Conservation (phyloP, 2,113 vertebrate species). For the Crotalus tigris region DNA sequence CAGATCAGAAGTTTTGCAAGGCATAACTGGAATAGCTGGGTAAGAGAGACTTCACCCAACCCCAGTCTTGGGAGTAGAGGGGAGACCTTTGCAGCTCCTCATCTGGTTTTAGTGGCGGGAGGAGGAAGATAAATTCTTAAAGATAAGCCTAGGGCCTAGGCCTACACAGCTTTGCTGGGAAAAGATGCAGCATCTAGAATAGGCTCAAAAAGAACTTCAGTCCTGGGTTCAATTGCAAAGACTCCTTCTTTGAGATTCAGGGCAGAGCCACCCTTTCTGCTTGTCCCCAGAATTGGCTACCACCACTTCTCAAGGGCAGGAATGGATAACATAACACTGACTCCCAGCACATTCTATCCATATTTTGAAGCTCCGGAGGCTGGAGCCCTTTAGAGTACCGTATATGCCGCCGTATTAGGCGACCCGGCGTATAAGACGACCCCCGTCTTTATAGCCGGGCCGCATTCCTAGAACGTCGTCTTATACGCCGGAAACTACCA, state of each 20-base stretch:
- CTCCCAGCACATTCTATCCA: background rate
- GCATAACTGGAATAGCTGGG: background rate
- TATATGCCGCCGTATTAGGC: too few species aligned
- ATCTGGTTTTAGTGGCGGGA: background rate
- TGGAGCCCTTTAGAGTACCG: background rate
- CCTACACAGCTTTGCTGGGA: background rate
- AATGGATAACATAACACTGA: background rate
- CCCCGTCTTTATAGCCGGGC: too few species aligned
- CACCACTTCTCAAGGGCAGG: background rate
- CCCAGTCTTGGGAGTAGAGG: background rate
- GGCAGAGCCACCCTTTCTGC: background rate
- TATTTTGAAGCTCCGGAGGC: background rate
- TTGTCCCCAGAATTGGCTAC: background rate
- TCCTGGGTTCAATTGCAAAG: background rate
- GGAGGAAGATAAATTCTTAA: background rate
- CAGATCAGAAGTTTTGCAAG: background rate
- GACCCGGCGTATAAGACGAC: too few species aligned
- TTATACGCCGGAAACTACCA: too few species aligned
- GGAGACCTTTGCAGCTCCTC: background rate
- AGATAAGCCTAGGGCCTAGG: background rate
- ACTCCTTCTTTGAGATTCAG: background rate
- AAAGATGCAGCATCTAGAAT: slow-evolving; percentile 7
- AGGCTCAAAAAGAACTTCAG: background rate
- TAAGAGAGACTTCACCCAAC: background rate
- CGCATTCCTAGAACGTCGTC: too few species aligned